These are phyloP conservation scores for Bungarus multicinctus DNA, from an alignment of 2,113 vertebrate genomes.

Conservation along the genomic window DNA sequence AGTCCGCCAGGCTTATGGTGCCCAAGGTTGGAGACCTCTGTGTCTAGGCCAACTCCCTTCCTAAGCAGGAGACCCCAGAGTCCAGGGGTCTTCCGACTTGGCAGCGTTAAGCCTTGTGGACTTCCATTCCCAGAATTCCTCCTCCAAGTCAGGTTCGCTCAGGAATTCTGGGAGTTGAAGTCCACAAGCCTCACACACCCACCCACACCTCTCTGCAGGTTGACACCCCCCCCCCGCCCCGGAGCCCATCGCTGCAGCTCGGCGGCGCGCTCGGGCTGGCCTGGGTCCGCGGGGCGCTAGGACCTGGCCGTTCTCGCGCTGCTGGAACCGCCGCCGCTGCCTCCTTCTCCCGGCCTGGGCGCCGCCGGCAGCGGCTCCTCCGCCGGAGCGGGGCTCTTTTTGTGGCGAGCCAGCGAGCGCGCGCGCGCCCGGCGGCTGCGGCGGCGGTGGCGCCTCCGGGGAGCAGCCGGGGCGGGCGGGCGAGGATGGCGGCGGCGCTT, in stretches of 20 bases:
- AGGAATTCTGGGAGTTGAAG: too few relatives aligned
- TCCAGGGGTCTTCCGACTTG: too few relatives aligned
- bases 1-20: too few relatives aligned
- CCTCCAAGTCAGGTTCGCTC: too few relatives aligned
- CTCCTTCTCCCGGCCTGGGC: not conserved
- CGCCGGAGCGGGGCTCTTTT: not conserved
- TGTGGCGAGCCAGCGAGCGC: not conserved
- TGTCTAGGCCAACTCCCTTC: too few relatives aligned
- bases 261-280: not conserved
- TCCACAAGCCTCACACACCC: too few relatives aligned
- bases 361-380: not conserved
- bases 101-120: too few relatives aligned
- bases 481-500: slow-evolving; percentile 19
- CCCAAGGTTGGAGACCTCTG: too few relatives aligned
- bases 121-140: too few relatives aligned
- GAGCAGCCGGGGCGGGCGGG: not conserved
- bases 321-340: not conserved
- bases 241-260: not conserved
- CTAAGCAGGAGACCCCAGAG: too few relatives aligned
- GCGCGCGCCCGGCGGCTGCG: not conserved
- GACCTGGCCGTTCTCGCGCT: not conserved
- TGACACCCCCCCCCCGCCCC: not conserved
- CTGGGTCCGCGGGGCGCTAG: slow-evolving; percentile 10
- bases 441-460: not conserved
- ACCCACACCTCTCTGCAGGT: too few relatives aligned